Percentiles rank a stretch among this genome's conserved stretches.
phyloP scores from a whole-genome alignment of 2,797 vertebrate genomes.

The Phyllotis vaccarum region DNA sequence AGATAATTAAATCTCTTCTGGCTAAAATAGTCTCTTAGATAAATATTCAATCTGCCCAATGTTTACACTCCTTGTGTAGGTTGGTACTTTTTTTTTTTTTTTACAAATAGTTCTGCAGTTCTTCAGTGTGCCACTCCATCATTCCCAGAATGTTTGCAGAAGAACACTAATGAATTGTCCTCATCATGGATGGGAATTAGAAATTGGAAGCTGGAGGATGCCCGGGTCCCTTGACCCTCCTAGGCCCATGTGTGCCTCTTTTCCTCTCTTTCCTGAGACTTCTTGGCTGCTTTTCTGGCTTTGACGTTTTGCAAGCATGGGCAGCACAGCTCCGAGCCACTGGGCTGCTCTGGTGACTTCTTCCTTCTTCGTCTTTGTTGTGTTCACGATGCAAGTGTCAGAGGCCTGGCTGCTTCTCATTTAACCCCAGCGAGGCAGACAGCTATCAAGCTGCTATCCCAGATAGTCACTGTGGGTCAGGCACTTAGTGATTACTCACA shows the following conservation, averaged over 20 bases:
- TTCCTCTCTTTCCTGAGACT: neutral
- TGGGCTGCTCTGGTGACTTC: neutral
- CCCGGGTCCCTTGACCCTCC: neutral
- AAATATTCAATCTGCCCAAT: conserved; percentile 12
- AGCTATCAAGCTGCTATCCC: rapidly evolving
- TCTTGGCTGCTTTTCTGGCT: neutral
- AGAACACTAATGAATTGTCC: neutral
- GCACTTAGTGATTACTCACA: neutral
- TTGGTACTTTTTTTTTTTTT: neutral
- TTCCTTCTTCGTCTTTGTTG: neutral
- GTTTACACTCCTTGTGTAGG: neutral
- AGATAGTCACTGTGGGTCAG: neutral
- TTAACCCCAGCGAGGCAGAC: neutral
- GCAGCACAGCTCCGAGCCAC: neutral
- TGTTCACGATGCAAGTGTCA: too few species aligned
- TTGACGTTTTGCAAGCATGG: neutral
- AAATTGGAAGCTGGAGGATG: neutral
- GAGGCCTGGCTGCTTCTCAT: neutral
- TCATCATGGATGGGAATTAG: neutral
- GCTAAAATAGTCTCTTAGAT: neutral
- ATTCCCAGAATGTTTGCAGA: neutral
- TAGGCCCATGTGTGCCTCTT: neutral
- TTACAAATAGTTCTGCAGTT: neutral
- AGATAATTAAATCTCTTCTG: conserved; percentile 23
- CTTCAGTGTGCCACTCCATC: rapidly evolving